Evolutionary conservation across 2,797 vertebrate genomes (phyloP), one percentile per base, ranked within the genome.

Genomic region (Cryptoblepharus egeriae): DNA sequence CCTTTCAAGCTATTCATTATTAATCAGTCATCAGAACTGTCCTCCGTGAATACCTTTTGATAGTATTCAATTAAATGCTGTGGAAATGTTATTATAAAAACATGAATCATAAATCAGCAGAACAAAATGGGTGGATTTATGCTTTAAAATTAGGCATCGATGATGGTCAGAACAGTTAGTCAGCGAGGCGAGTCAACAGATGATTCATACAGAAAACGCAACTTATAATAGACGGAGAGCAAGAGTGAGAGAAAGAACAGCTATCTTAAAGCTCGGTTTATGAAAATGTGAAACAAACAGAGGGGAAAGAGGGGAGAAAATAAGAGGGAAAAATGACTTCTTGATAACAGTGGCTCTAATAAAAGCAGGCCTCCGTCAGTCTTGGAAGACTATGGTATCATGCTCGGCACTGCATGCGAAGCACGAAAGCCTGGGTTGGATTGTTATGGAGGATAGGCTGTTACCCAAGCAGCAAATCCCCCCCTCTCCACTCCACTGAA

Each of bases 81-180:
- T 83, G 89, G 83, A 93, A 91, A 89, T 82, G 86, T 71, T 77
- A 85, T 89, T 89, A 89, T 61, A 10, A 79, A 88, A 90, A 77
- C 78, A 91, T 91, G 89, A 93, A 91, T 92, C 90, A 92, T 81
- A 87, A 91, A 85, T 80, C 85, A 89, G 81, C 80, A 89, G 81
- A 91, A 90, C 1, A 3, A 91, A 93, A 93, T 87, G 83, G 90
- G 83, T 89, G 87, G 87, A 71, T 92, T 93, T 91, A 90, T 88
- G 84, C 86, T 91, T 92, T 81, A 72, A 74, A 88, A 82, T 18
- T 87, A 88, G 84, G 87, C 85, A 67, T 12, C 32, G 32, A 83
- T 58, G 78, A 49, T 26, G 30, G 86, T 90, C 89, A 89, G 69
- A 92, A 90, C 82, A 83, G 60, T 92, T 93, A 91, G 70, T 93